Evolutionary conservation across 2,888 invertebrate species (phyloP), one percentile per base, ranked within the genome.

Genomic region (Drosophila dives): DNA sequence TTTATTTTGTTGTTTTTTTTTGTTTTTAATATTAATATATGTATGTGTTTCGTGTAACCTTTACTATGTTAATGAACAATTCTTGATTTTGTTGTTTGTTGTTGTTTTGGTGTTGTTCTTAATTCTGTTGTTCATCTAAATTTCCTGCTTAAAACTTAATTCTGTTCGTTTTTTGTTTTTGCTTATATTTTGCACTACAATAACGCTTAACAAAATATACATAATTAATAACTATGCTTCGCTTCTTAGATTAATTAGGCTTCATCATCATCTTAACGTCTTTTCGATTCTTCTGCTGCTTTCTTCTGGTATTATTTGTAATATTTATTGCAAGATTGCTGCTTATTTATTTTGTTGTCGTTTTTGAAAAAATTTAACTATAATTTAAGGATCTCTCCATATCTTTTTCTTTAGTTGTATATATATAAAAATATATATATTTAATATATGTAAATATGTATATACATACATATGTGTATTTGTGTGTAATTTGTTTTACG

Each of bases 171-270:
- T 38, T 26, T 42, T 74, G 65, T 53, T 67, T 78, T 75, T 75
- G 67, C 80, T 81, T 64, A 64, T 77, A 70, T 81, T 76, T 80
- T 75, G 75, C 65, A 75, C 77, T 84, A 85, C 66, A 87, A 85
- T 89, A 85, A 85, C 88, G 84, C 88, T 91, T 77, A 90, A 84
- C 87, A 91, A 91, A 91, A 91, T 91, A 89, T 83, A 90, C 90
- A 86, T 90, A 45, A 45, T 23, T 45, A 80, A 81, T 89, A 85
- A 89, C 90, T 89, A 85, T 65, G 32, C 56, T 32, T 67, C 68
- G 33, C 54, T 40, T 58, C 63, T 59, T 56, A 70, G 26, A 70
- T 54, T 54, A 34, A 56, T 77, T 84, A 83, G 73, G 65, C 75
- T 65, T 78, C 38, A 73, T 77, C 83, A 12, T 72, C 2, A 12